Percentiles rank a stretch among this genome's conserved stretches.
Evolutionary conservation across 2,888 invertebrate genomes (phyloP).

Genomic region (Nesidiocoris tenuis): DNA sequence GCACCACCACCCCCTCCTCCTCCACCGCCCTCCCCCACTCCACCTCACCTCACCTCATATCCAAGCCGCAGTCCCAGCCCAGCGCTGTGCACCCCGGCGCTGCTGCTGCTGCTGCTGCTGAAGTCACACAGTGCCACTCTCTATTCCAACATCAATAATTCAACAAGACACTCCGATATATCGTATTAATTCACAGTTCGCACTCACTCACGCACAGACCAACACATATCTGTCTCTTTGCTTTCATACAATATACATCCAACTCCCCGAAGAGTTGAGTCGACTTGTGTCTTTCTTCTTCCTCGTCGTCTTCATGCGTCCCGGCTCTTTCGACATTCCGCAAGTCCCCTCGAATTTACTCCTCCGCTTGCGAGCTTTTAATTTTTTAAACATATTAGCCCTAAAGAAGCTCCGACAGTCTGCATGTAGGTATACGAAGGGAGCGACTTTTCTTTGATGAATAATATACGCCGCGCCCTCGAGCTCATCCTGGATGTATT

Average conservation of each 20-base stretch:
- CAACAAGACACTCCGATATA: slow-evolving; percentile 44
- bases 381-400: slow-evolving; percentile 22
- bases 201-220: slow-evolving; percentile 22
- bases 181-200: slow-evolving; percentile 45
- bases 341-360: not conserved
- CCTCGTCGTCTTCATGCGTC: not conserved
- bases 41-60: too few relatives aligned
- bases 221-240: slow-evolving; percentile 32
- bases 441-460: not conserved
- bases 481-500: not conserved
- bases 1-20: not conserved
- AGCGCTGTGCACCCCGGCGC: not conserved
- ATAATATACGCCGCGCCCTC: not conserved
- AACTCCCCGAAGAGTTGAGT: slow-evolving; percentile 15
- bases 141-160: slow-evolving; percentile 45
- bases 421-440: not conserved
- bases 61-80: too few relatives aligned
- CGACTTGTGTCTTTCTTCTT: not conserved
- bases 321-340: slow-evolving; percentile 12
- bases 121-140: slow-evolving; percentile 44
- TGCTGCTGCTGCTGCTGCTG: too few relatives aligned
- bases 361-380: slow-evolving; percentile 8
- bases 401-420: not conserved
- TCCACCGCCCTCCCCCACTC: too few relatives aligned
- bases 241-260: slow-evolving; percentile 44